A percentile compares a stretch with the other conserved stretches of the same genome.
phyloP scores from a whole-genome alignment of 1,140 invertebrate species.

The Philopotamus ludificatus region DNA sequence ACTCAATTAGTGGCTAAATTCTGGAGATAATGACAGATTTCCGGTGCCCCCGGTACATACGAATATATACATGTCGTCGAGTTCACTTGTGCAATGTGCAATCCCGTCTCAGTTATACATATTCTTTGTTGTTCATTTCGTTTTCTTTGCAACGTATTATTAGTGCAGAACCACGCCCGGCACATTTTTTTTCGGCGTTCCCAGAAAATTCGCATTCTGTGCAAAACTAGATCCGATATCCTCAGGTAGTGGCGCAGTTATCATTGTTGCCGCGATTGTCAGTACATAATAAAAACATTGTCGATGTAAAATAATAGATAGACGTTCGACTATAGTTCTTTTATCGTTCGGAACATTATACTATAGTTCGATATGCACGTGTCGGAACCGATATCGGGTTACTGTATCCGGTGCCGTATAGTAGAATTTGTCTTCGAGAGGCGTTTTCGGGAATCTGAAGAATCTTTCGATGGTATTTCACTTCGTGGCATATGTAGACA shows the following conservation, averaged over 20 bases:
- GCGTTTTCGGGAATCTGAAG: background rate
- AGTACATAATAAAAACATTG: no score
- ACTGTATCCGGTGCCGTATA: background rate
- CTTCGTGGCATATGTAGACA: background rate
- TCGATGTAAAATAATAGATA: no score
- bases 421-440: background rate
- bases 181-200: no score
- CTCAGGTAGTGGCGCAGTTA: background rate
- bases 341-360: no score
- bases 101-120: background rate
- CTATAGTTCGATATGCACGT: background rate
- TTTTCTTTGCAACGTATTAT: no score
- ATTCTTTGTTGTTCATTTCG: background rate
- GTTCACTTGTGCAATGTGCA: background rate
- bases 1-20: background rate
- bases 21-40: constrained; percentile 1
- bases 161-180: no score
- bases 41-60: background rate
- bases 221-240: background rate
- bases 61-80: background rate
- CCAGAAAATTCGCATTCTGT: background rate
- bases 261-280: constrained; percentile 7
- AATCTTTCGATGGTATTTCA: background rate
- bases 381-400: background rate
- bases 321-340: no score